phyloP scores from a whole-genome alignment of 2,888 invertebrate species.

The Criorhina ranunculi region DNA sequence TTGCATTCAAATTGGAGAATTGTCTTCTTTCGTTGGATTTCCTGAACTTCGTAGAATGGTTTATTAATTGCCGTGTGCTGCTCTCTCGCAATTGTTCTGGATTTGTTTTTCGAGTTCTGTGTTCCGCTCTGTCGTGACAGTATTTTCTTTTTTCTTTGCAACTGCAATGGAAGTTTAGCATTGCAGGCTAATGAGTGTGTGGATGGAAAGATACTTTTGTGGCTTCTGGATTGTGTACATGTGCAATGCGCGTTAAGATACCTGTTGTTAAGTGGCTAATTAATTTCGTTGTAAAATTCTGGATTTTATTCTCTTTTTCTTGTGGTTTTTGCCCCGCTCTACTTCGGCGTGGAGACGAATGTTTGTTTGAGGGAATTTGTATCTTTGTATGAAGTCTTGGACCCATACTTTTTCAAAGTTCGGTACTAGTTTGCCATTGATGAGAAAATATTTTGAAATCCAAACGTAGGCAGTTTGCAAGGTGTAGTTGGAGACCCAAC shows the following conservation, averaged over 20 bases:
- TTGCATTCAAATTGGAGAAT: conserved; percentile 69
- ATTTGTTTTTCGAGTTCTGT: conserved; percentile 39
- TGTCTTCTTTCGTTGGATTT: conserved; percentile 68
- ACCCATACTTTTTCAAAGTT: too few species aligned
- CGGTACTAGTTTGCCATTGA: too few species aligned
- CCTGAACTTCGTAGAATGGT: neutral
- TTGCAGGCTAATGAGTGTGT: conserved; percentile 64
- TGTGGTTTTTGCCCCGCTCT: neutral
- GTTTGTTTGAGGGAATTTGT: neutral
- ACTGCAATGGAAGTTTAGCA: conserved; percentile 48
- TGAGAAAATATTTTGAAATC: too few species aligned
- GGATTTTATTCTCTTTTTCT: conserved; percentile 13
- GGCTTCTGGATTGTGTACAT: neutral
- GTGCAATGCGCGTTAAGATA: conserved; percentile 74
- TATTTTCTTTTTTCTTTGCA: conserved; percentile 38
- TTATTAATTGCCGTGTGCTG: neutral
- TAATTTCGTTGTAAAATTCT: conserved; percentile 65
- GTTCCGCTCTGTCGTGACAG: conserved; percentile 66
- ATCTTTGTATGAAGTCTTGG: too few species aligned
- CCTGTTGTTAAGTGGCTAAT: conserved; percentile 76
- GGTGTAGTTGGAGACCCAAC: too few species aligned
- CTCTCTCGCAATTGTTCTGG: conserved; percentile 58
- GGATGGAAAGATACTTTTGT: conserved; percentile 12
- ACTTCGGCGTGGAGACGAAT: neutral
- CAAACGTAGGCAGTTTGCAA: too few species aligned